Base-by-base conservation (phyloP, 2,113 vertebrate species). In the Cisticola juncidis region DNA sequence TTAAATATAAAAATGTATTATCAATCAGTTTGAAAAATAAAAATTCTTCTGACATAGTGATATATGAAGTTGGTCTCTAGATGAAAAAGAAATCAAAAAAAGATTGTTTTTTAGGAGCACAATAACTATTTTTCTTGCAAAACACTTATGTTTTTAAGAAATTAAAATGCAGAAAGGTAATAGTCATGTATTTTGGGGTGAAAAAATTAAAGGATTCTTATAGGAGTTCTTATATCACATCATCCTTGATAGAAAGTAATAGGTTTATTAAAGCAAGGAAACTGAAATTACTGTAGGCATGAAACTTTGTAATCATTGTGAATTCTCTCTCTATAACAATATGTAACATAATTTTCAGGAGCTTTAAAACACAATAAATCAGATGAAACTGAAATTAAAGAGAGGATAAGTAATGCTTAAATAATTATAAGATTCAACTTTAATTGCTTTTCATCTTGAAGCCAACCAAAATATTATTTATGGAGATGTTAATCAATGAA, bases 101-200 rank as follows among this genome's bases (percentile, higher is more conserved):
- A 4, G 2, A 47, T 71, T 31, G 2, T 0, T 19, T 40, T 77
- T 56, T 45, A 33, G 33, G 31, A 58, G 0, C 5, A 38, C 2
- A 44, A 1, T 40, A 83, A 79, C 12, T 66, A 10, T 50, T 79
- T 69, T 64, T 22, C 21, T 60, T 65, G 24, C 4, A 56, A 24
- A 15, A 23, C 6, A 20, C 8, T 33, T 56, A 7, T 21, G 5
- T 2, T 58, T 68, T 76, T 35, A 70, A 24, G 23, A 65, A 81
- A 38, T 4, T 5, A 12, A 51, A 9, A 31, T 47, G 5, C 3
- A 50, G 28, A 65, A 74, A 60, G 4, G 35, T 3, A 28, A 44
- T 11, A 5, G 9, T 54, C 3, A 25, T n/a, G 16, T 16, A 33
- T 29, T 83, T 62, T 36, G 22, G 6, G 12, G 25, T 45, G 22